Percentiles rank a stretch among this genome's conserved stretches.
phyloP scores from a whole-genome alignment of 2,113 vertebrate genomes.

The Cryptomyrus ogoouensis region DNA sequence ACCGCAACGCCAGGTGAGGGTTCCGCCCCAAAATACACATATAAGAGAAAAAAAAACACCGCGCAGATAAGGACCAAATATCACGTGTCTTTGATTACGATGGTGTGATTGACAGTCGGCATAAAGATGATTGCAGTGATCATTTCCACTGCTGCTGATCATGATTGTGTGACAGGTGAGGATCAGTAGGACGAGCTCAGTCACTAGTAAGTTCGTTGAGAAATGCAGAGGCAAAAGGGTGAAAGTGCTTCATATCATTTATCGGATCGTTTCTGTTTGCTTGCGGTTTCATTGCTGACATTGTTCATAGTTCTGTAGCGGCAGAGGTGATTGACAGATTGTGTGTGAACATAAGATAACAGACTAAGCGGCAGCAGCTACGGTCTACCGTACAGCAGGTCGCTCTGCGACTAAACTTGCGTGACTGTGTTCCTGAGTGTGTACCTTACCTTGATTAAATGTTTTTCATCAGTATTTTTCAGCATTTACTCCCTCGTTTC shows the following conservation, averaged over 20 bases:
- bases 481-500: background rate
- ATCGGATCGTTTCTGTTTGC: background rate
- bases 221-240: background rate
- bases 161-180: background rate
- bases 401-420: background rate
- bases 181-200: background rate
- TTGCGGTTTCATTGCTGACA: background rate
- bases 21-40: background rate
- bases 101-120: background rate
- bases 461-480: background rate
- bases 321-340: slow-evolving; percentile 7
- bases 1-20: background rate
- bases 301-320: background rate
- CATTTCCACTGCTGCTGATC: background rate
- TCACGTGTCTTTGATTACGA: background rate
- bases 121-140: background rate
- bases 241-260: background rate
- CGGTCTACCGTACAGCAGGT: background rate
- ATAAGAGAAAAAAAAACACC: background rate
- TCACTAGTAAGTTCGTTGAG: background rate
- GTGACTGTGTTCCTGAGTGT: background rate
- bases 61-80: background rate
- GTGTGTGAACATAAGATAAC: slow-evolving; percentile 24
- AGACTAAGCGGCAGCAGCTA: background rate
- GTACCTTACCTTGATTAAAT: background rate